phyloP scores from a whole-genome alignment of 2,888 invertebrate genomes.

The Nudaria mundana region DNA sequence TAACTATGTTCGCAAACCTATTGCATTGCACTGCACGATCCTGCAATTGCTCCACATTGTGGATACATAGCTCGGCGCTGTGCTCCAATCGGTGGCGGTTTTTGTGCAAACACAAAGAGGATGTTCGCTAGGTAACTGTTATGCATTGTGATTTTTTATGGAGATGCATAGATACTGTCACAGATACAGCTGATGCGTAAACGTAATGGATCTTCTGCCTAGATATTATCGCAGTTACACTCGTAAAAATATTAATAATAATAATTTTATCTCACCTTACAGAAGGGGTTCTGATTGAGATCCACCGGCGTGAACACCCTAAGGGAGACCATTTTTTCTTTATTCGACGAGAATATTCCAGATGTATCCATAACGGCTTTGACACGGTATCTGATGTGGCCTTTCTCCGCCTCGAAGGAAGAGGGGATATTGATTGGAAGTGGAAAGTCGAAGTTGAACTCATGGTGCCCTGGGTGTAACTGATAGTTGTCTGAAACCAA shows the following conservation, averaged over 20 bases:
- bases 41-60: too few species aligned
- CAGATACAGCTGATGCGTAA: too few species aligned
- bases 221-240: too few species aligned
- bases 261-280: conserved; percentile 48
- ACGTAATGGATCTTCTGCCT: too few species aligned
- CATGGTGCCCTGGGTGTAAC: conserved; percentile 66
- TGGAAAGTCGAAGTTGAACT: conserved; percentile 66
- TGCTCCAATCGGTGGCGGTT: too few species aligned
- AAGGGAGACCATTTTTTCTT: conserved; percentile 47
- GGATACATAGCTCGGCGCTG: too few species aligned
- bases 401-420: conserved; percentile 70
- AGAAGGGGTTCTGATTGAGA: conserved; percentile 50
- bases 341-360: conserved; percentile 79
- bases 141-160: too few species aligned
- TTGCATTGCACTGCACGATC: too few species aligned
- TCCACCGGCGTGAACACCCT: conserved; percentile 51
- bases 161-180: too few species aligned
- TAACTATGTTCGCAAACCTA: too few species aligned
- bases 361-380: conserved; percentile 74
- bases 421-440: conserved; percentile 74
- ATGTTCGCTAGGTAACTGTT: too few species aligned
- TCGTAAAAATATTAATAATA: background rate
- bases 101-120: too few species aligned
- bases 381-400: conserved; percentile 80
- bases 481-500: conserved; percentile 40